Conservation (phyloP, 2,113 vertebrate species). For the Phylloscopus trochilus region DNA sequence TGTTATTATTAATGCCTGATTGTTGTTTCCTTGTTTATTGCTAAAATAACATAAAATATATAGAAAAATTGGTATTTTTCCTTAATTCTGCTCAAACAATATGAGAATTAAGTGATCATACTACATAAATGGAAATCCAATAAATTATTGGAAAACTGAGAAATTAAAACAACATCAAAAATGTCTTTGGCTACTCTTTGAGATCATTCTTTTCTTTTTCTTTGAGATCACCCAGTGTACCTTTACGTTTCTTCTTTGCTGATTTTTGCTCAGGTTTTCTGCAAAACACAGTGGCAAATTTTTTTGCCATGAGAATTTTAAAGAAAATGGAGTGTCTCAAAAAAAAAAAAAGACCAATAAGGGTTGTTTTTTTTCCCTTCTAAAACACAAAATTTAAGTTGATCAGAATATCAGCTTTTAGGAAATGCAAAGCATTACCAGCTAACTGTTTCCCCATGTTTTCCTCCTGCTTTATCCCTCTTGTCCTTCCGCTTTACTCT, state of each 20-base stretch:
- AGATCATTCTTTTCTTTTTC: not conserved
- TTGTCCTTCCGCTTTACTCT: conserved; percentile 69
- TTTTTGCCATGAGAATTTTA: not conserved
- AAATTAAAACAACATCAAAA: not conserved
- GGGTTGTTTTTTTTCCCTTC: not conserved
- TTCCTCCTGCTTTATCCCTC: conserved; percentile 71
- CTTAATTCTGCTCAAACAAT: not conserved
- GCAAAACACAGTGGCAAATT: not conserved
- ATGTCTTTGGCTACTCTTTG: not conserved
- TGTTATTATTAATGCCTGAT: not conserved
- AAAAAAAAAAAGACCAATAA: not conserved
- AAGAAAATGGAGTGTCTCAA: not conserved
- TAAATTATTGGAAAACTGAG: not conserved
- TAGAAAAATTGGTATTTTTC: not conserved
- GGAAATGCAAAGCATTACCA: not conserved
- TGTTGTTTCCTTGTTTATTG: not conserved
- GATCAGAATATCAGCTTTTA: not conserved
- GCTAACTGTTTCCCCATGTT: conserved; percentile 70
- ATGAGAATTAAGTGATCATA: not conserved
- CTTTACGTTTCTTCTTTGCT: not conserved
- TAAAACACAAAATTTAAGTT: not conserved
- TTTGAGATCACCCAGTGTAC: not conserved
- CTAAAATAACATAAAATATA: not conserved
- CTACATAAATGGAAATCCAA: not conserved
- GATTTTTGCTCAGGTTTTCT: not conserved